Evolutionary conservation across 2,797 vertebrate species (phyloP).

Genomic region (Ataeniobius toweri): DNA sequence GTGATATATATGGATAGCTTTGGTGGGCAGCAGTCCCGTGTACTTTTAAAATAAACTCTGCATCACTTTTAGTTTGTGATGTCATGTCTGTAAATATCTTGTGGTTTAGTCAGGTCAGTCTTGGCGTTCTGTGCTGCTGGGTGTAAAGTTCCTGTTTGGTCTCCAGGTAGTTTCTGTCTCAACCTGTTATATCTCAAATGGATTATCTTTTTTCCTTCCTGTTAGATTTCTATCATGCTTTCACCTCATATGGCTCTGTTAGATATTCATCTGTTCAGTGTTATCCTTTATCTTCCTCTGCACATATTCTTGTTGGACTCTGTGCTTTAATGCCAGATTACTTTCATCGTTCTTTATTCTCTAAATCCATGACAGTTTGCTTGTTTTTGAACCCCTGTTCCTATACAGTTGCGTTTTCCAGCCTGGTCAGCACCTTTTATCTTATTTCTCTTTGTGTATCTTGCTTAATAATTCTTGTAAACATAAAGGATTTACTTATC

Average conservation of each 20-base stretch:
- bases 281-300: not conserved
- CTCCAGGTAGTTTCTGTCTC: not conserved
- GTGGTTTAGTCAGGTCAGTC: not conserved
- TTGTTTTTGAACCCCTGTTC: not conserved
- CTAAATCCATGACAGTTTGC: not conserved
- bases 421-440: not conserved
- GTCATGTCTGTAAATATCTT: not conserved
- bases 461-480: not conserved
- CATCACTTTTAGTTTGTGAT: not conserved
- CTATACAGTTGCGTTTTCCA: not conserved
- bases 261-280: too few relatives aligned
- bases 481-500: not conserved
- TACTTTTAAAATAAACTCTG: not conserved
- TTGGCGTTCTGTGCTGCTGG: not conserved
- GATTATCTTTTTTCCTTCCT: not conserved
- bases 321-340: not conserved
- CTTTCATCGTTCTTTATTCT: not conserved
- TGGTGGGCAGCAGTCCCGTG: not conserved
- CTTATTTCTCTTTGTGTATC: not conserved
- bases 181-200: not conserved
- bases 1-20: not conserved
- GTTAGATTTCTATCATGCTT: not conserved
- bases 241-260: not conserved
- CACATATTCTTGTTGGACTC: not conserved
- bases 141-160: conserved; percentile 1